phyloP scores from a whole-genome alignment of 2,113 vertebrate genomes.

The Piprites chloris region DNA sequence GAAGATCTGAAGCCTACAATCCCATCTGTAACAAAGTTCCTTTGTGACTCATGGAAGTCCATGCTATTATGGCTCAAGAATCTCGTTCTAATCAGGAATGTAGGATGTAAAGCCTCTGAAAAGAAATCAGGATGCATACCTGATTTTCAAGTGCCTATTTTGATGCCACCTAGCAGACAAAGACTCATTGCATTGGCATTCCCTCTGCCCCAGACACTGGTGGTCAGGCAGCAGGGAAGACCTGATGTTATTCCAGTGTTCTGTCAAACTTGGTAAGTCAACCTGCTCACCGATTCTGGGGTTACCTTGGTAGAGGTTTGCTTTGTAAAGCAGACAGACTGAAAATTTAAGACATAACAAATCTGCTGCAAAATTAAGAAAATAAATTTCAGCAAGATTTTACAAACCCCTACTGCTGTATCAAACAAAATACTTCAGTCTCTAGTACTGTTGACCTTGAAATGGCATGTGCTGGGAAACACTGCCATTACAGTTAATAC shows the following conservation, averaged over 20 bases:
- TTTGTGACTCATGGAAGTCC: neutral
- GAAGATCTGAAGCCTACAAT: neutral
- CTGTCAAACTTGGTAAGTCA: neutral
- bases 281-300: rapidly evolving
- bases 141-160: neutral
- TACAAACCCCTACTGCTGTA: neutral
- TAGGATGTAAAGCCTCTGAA: neutral
- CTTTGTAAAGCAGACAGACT: neutral
- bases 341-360: neutral
- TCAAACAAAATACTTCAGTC: neutral
- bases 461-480: neutral
- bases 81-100: neutral
- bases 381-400: neutral
- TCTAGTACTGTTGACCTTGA: neutral
- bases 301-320: neutral
- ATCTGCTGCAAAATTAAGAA: neutral
- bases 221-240: neutral
- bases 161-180: neutral
- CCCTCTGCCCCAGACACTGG: neutral
- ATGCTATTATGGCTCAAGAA: neutral
- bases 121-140: neutral
- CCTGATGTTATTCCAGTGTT: neutral
- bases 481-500: neutral
- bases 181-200: neutral
- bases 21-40: neutral